Percentiles rank a stretch among this genome's conserved stretches.
phyloP scores from a whole-genome alignment of 2,113 vertebrate genomes.

The Agelaius tricolor region DNA sequence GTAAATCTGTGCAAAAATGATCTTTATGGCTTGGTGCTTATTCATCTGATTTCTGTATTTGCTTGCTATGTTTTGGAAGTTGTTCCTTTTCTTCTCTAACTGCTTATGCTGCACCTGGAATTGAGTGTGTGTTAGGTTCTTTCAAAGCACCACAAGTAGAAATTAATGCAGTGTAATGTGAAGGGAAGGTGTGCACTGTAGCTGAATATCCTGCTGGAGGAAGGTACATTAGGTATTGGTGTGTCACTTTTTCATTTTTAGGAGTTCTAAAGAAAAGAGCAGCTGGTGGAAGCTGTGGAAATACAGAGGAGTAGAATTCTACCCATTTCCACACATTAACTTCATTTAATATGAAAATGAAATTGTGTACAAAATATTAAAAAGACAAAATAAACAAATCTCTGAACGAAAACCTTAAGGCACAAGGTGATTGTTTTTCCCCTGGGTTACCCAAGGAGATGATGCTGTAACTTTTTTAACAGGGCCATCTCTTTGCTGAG shows the following conservation, averaged over 20 bases:
- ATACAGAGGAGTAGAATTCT: background rate
- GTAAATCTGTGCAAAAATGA: background rate
- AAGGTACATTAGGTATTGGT: background rate
- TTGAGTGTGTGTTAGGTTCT: background rate
- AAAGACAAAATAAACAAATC: background rate
- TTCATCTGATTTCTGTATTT: background rate
- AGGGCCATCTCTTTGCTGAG: background rate
- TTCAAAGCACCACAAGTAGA: background rate
- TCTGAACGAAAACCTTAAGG: background rate
- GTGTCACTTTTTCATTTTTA: background rate
- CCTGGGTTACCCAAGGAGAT: background rate
- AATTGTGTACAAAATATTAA: background rate
- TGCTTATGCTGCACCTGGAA: background rate
- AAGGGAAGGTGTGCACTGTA: background rate
- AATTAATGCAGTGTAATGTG: background rate
- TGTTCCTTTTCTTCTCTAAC: background rate
- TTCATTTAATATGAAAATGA: background rate
- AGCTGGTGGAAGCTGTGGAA: background rate
- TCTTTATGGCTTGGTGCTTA: background rate
- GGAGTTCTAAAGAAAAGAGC: background rate
- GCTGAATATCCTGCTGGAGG: background rate
- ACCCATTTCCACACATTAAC: background rate
- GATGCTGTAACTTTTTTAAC: background rate
- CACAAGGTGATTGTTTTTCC: background rate
- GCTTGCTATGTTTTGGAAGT: background rate